Base-by-base conservation (phyloP, 2,888 invertebrate genomes). In the Lucinisca nassula region DNA sequence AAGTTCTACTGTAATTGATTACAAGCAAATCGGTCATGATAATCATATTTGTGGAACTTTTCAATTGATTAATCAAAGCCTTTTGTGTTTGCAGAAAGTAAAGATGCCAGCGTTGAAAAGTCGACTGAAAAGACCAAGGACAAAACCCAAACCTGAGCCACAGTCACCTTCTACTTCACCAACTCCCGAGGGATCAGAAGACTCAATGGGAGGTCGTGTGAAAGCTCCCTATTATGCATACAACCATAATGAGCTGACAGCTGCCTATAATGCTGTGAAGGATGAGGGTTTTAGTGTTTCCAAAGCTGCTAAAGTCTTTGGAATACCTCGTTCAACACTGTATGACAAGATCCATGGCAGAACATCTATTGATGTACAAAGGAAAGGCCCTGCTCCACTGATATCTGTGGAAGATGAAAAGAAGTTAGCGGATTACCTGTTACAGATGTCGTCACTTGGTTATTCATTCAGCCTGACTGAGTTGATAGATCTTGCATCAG, bases 401-500 rank as follows among this genome's bases (percentile, higher is more conserved):
- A 51, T 90, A 8, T 87, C 90, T 32, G 79, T 85, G 32, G 90
- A 90, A 27, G 90, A 90, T 79, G 90, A 90, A 45, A 87, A 85
- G 61, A 90, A 90, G 40, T 79, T 90, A 35, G 90, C 87, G 17
- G 90, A 90, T 79, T 90, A 90, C 35, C 75, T 90, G 3, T 78
- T 90, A 35, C 90, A 90, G 76, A 90, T 90, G 90, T 87, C 90
- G 8, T 77, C 80, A 21, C 87, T 90, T n/a, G 90, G 90, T 35
- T 90, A 90, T 61, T 85, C 87, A 82, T 90, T 87, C 74, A 84
- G 79, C 17, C 84, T 90, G 27, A 79, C 85, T 24, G 90, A 90
- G 61, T 79, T 90, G 24, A 24, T 87, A 35, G 87, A 85, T 67
- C 84, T 90, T 17, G 90, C 90, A 14, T 90, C 90, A 21, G 90